A percentile compares a stretch with the other conserved stretches of the same genome.
These are phyloP conservation scores for Samia ricini DNA, from an alignment of 1,140 invertebrate genomes.

Conservation along the genomic window DNA sequence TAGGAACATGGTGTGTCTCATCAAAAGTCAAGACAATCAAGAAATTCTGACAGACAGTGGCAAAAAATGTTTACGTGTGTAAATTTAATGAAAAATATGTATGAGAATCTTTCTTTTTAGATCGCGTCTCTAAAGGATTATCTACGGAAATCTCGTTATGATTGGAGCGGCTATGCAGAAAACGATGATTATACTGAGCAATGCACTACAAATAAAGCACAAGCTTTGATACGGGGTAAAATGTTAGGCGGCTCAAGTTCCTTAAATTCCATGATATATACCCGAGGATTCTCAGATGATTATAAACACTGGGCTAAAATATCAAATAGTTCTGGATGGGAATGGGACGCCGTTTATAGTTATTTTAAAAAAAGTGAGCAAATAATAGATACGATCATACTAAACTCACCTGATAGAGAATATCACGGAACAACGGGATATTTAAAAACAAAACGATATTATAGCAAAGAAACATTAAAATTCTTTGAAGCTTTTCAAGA, in stretches of 20 bases:
- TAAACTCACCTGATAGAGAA: slow-evolving; percentile 30
- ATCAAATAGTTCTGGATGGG: slow-evolving; percentile 85
- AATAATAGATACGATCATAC: slow-evolving; percentile 51
- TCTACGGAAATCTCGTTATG: slow-evolving; percentile 43
- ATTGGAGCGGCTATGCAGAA: slow-evolving; percentile 58
- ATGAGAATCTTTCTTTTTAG: slow-evolving; percentile 27
- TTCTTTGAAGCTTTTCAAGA: slow-evolving; percentile 29
- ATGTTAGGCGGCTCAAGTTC: slow-evolving; percentile 85
- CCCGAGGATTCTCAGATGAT: slow-evolving; percentile 85
- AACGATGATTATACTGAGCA: slow-evolving; percentile 30
- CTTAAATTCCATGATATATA: slow-evolving; percentile 90
- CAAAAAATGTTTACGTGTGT: too few relatives aligned
- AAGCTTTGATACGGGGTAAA: slow-evolving; percentile 59
- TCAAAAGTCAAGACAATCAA: too few relatives aligned
- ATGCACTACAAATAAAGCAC: slow-evolving; percentile 39
- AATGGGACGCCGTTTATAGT: slow-evolving; percentile 83
- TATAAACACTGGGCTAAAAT: slow-evolving; percentile 84
- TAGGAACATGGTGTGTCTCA: too few relatives aligned
- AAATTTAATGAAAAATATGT: background rate
- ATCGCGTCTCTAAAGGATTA: slow-evolving; percentile 42
- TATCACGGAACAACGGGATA: slow-evolving; percentile 30
- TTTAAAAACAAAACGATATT: slow-evolving; percentile 25
- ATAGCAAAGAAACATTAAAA: slow-evolving; percentile 14
- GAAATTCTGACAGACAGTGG: too few relatives aligned
- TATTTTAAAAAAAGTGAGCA: slow-evolving; percentile 64